A percentile compares a stretch with the other conserved stretches of the same genome.
phyloP scores from a whole-genome alignment of 35 echinoderm and acorn worm genomes.

The Apostichopus californicus region DNA sequence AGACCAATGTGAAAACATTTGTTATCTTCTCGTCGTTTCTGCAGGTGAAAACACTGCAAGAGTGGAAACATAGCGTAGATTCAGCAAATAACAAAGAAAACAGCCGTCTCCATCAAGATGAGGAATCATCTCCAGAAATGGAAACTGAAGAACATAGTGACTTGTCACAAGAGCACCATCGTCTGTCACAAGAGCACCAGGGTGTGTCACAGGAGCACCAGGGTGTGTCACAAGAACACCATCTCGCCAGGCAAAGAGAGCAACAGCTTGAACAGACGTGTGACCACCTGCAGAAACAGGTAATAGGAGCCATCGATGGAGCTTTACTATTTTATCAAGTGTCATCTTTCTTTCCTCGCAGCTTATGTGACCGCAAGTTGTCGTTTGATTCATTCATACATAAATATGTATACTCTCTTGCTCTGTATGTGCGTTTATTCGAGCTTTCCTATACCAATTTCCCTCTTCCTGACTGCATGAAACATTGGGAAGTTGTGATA shows the following conservation, averaged over 20 bases:
- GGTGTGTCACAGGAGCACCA: neutral
- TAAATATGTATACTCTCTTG: no score
- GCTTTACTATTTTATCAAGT: no score
- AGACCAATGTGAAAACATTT: no score
- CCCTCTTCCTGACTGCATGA: no score
- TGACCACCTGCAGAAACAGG: constrained; percentile 64
- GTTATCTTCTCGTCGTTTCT: neutral
- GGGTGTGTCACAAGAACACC: neutral
- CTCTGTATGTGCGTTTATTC: no score
- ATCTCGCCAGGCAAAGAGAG: neutral
- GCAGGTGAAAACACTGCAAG: constrained; percentile 83
- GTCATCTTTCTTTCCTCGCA: no score
- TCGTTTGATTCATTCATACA: neutral
- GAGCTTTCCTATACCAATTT: no score
- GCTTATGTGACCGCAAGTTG: neutral
- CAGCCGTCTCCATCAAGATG: neutral
- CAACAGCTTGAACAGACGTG: constrained; percentile 67
- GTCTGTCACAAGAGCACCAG: neutral
- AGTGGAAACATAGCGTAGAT: constrained; percentile 88
- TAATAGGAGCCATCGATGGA: neutral
- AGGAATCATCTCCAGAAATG: neutral
- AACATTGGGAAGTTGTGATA: no score
- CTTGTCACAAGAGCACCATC: neutral
- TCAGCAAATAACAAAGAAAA: neutral
- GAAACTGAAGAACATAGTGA: neutral